Conservation (phyloP, 2,888 invertebrate species). For the Craniophora ligustri region DNA sequence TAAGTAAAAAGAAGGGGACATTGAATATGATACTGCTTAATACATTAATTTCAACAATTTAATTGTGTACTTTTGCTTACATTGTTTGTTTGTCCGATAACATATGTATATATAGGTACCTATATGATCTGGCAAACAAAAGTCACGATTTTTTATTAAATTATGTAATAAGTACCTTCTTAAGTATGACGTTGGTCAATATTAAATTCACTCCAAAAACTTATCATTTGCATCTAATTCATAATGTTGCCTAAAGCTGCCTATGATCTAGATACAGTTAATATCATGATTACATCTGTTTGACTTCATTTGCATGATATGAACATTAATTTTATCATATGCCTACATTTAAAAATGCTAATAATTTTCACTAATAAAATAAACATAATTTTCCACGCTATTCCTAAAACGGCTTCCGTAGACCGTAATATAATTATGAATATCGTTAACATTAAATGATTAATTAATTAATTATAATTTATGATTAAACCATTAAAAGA, state of each 20-base stretch:
- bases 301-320: slow-evolving; percentile 40
- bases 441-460: slow-evolving; percentile 21
- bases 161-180: too few relatives aligned
- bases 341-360: slow-evolving; percentile 31
- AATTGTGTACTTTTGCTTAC: too few relatives aligned
- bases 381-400: slow-evolving; percentile 23
- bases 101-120: too few relatives aligned
- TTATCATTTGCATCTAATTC: slow-evolving; percentile 14
- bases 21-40: too few relatives aligned
- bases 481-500: slow-evolving; percentile 33
- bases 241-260: slow-evolving; percentile 22
- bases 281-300: slow-evolving; percentile 38
- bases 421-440: slow-evolving; percentile 16
- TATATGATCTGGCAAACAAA: too few relatives aligned
- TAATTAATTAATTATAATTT: slow-evolving; percentile 36
- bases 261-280: slow-evolving; percentile 42
- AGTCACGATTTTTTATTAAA: too few relatives aligned
- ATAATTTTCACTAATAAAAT: slow-evolving; percentile 40
- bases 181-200: too few relatives aligned
- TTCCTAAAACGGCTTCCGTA: slow-evolving; percentile 8
- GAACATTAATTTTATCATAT: slow-evolving; percentile 19
- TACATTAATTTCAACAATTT: too few relatives aligned
- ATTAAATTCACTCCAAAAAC: too few relatives aligned
- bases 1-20: slow-evolving; percentile 9
- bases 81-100: too few relatives aligned